Base-by-base conservation (phyloP, 2,113 vertebrate genomes). In the Rhinopomastus cyanomelas region DNA sequence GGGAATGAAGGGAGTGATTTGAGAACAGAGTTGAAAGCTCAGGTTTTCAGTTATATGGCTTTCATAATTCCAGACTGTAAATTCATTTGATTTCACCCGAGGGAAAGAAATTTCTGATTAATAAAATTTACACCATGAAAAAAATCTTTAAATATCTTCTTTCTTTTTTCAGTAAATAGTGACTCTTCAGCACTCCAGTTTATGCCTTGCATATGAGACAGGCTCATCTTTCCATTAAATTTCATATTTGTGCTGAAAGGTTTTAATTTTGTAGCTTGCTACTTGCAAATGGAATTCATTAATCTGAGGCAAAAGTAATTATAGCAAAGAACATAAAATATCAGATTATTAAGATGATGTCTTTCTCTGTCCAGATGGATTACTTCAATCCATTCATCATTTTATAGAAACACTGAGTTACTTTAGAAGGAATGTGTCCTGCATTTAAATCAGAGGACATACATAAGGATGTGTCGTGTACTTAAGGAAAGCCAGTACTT, bases 281-380 rank as follows among this genome's bases (percentile, higher is more conserved):
- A 81, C 91, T 90, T 86, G 16, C 88, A 97, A 95, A 92, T 94
- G 74, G 36, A 96, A 93, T 94, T 93, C 92, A 94, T 95, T 96
- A 96, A 94, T 93, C 76, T 95, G 72, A 94, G 36, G 80, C 44
- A 94, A 85, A 96, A 95, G 82, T 96, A 94, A 96, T 96, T 96
- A 96, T 92, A 95, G 93, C 79, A 65, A 93, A 91, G 92, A 94
- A 92, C 87, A 91, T 90, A 92, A 96, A 95, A 89, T 88, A 94
- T 94, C 81, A 92, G 81, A 94, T 97, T 94, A 96, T 92, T 91
- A 96, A 89, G 81, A 92, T 94, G 85, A 64, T 82, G 78, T 92
- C 88, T 82, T 95, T 95, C 91, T 94, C 82, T 96, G 85, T 91
- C 19, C 0, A 93, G 68, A 92, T 91, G 59, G 34, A 67, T 89